Conservation (phyloP, 2,113 vertebrate genomes). For the Pseudopodoces humilis region DNA sequence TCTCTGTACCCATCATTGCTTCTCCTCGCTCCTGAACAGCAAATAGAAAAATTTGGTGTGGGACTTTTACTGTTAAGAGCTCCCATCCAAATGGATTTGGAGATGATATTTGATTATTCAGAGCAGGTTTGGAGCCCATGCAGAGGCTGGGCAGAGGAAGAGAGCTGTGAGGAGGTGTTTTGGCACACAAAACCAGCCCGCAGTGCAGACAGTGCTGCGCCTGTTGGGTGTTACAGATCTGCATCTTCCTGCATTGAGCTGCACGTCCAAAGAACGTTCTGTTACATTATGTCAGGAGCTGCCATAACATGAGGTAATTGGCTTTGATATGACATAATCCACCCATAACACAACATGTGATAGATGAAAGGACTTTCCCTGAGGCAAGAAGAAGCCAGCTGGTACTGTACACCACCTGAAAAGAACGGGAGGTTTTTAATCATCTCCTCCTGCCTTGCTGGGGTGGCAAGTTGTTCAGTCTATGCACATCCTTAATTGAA, state of each 20-base stretch:
- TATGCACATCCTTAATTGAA: conserved; percentile 12
- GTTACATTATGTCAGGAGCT: conserved; percentile 42
- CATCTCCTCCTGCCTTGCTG: background rate
- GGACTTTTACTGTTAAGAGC: background rate
- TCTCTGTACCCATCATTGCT: background rate
- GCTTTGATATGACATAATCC: conserved; percentile 61
- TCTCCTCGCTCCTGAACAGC: background rate
- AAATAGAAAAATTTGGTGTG: background rate
- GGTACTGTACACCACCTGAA: conserved; percentile 2
- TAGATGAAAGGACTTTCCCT: conserved; percentile 55
- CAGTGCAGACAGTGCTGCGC: rapidly evolving
- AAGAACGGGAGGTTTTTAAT: conserved; percentile 16
- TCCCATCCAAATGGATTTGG: background rate
- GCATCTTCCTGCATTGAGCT: background rate
- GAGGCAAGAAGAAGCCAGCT: conserved; percentile 41
- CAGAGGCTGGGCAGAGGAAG: background rate
- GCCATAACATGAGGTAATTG: conserved; percentile 50
- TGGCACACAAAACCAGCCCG: background rate
- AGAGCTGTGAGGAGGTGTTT: background rate
- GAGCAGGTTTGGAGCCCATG: background rate
- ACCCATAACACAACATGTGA: conserved; percentile 20
- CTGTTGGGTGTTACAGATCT: background rate
- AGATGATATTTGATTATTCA: background rate
- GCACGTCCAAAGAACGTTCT: background rate
- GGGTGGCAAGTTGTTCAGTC: background rate